Evolutionary conservation across 2,797 vertebrate species (phyloP).

Genomic region (Gouania willdenowi): DNA sequence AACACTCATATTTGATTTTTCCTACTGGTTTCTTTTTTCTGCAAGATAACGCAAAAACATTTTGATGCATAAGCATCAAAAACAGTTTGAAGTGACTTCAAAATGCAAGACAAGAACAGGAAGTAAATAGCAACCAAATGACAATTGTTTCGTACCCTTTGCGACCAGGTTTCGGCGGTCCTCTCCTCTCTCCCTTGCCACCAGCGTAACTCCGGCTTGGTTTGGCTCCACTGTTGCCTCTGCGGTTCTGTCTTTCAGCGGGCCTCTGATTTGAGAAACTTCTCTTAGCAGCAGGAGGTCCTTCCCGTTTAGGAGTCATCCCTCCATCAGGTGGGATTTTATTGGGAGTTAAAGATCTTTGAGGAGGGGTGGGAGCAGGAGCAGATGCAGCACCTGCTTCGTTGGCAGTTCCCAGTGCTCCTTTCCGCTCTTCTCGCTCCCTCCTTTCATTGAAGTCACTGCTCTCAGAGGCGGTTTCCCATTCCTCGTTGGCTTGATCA

Average conservation of each 20-base stretch:
- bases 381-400: conserved; percentile 53
- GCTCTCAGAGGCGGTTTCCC: conserved; percentile 98
- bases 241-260: conserved; percentile 88
- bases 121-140: no score
- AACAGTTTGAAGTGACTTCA: no score
- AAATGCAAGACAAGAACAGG: no score
- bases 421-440: conserved; percentile 92
- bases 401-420: conserved; percentile 75
- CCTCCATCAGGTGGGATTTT: conserved; percentile 71
- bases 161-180: conserved; percentile 85
- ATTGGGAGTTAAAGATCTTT: conserved; percentile 61
- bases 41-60: no score
- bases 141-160: conserved; percentile 78
- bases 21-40: no score
- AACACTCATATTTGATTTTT: no score
- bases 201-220: conserved; percentile 87
- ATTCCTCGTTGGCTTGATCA: conserved; percentile 98
- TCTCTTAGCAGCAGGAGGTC: conserved; percentile 84
- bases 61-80: no score
- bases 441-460: conserved; percentile 97
- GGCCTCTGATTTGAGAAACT: conserved; percentile 97
- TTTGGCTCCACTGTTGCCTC: conserved; percentile 87
- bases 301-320: conserved; percentile 81
- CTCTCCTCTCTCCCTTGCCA: conserved; percentile 87
- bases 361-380: conserved; percentile 33